phyloP scores from a whole-genome alignment of 2,888 invertebrate species.

The Melanostoma scalare region DNA sequence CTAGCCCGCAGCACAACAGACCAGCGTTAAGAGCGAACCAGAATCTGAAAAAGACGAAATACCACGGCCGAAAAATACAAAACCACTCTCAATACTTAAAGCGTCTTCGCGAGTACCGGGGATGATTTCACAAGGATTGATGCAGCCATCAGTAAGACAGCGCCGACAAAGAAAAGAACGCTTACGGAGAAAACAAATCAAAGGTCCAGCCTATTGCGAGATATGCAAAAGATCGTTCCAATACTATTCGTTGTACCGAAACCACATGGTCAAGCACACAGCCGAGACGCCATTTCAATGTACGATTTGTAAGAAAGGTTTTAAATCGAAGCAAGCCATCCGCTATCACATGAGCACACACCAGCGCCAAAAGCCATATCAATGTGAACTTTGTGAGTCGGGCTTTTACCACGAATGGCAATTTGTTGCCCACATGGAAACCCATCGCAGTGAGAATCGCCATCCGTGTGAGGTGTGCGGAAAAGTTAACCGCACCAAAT shows the following conservation, averaged over 20 bases:
- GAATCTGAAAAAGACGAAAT: conserved; percentile 36
- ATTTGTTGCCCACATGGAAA: conserved; percentile 75
- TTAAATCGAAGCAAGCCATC: conserved; percentile 77
- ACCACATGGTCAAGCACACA: conserved; percentile 77
- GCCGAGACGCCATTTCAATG: conserved; percentile 76
- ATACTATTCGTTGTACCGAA: conserved; percentile 76
- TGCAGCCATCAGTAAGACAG: neutral
- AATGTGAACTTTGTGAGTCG: conserved; percentile 82
- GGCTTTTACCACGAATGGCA: conserved; percentile 78
- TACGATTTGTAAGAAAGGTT: conserved; percentile 75
- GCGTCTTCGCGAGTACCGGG: neutral
- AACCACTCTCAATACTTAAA: neutral
- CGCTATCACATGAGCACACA: conserved; percentile 77
- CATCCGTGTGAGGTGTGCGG: conserved; percentile 76
- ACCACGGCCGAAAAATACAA: neutral
- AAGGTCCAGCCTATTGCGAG: conserved; percentile 75
- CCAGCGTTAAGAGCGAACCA: conserved; percentile 40
- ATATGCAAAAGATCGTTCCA: conserved; percentile 76
- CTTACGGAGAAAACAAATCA: conserved; percentile 74
- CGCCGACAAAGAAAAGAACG: conserved; percentile 43
- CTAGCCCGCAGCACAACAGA: conserved; percentile 14
- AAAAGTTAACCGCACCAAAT: conserved; percentile 74
- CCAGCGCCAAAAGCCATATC: conserved; percentile 75
- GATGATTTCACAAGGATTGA: conserved; percentile 1
- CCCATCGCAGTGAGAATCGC: conserved; percentile 74